Conservation (phyloP, 2,888 invertebrate genomes). For the Acanthosepion esculentum region DNA sequence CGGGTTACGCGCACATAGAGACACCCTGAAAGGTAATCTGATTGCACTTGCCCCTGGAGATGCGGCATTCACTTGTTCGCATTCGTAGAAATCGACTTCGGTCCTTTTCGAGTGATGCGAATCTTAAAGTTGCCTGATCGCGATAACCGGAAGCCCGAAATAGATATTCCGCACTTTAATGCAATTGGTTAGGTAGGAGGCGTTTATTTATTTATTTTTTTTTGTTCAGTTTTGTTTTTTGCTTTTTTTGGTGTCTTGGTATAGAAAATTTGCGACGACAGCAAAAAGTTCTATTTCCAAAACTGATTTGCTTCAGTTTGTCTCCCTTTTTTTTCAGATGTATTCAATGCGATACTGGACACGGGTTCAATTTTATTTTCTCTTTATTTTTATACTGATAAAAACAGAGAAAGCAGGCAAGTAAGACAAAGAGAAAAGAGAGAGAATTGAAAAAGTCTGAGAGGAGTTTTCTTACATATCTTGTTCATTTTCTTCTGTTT, state of each 20-base stretch:
- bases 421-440: neutral
- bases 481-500: no score
- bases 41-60: neutral
- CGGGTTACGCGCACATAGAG: neutral
- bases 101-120: neutral
- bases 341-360: neutral
- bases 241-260: neutral
- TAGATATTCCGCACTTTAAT: neutral
- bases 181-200: neutral
- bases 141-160: neutral
- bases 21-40: neutral
- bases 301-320: neutral
- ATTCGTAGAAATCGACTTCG: neutral
- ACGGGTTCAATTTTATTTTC: neutral
- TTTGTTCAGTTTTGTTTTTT: neutral
- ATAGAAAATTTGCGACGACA: neutral
- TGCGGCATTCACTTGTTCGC: neutral
- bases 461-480: neutral
- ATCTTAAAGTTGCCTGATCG: neutral
- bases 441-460: neutral
- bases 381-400: neutral
- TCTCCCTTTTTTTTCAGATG: neutral
- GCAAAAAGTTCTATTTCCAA: neutral
- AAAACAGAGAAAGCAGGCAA: neutral
- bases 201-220: neutral